Percentiles rank a stretch among this genome's conserved stretches.
phyloP scores from a whole-genome alignment of 2,888 invertebrate genomes.

The Conus canariensis region DNA sequence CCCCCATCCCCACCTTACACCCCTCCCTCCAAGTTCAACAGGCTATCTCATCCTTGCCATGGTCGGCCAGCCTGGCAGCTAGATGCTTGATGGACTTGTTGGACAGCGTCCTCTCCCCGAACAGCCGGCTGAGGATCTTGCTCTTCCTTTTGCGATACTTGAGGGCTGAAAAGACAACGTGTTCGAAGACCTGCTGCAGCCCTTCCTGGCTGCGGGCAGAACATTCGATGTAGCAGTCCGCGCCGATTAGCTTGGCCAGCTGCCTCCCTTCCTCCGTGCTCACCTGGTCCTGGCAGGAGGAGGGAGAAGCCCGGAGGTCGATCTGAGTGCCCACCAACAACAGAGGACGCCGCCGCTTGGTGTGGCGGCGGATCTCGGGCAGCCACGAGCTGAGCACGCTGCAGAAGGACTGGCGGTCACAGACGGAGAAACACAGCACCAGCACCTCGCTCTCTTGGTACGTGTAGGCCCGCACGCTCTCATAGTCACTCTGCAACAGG shows the following conservation, averaged over 20 bases:
- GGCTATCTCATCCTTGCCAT: background rate
- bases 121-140: constrained; percentile 51
- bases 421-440: constrained; percentile 66
- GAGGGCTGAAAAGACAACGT: constrained; percentile 58
- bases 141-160: constrained; percentile 55
- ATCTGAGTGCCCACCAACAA: constrained; percentile 68
- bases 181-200: constrained; percentile 61
- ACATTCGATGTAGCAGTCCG: constrained; percentile 64
- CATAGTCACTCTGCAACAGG: constrained; percentile 64
- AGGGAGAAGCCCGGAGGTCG: constrained; percentile 55
- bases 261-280: constrained; percentile 56
- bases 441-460: constrained; percentile 69
- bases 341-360: constrained; percentile 60
- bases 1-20: background rate
- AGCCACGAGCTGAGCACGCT: constrained; percentile 65
- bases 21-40: background rate
- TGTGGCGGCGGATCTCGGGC: constrained; percentile 66
- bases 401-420: constrained; percentile 66
- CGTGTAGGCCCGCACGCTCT: constrained; percentile 63
- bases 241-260: constrained; percentile 59
- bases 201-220: constrained; percentile 59
- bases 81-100: constrained; percentile 27
- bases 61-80: background rate
- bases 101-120: constrained; percentile 34
- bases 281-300: constrained; percentile 56